Conservation (phyloP, 1,140 invertebrate species). For the Bombus terrestris region DNA sequence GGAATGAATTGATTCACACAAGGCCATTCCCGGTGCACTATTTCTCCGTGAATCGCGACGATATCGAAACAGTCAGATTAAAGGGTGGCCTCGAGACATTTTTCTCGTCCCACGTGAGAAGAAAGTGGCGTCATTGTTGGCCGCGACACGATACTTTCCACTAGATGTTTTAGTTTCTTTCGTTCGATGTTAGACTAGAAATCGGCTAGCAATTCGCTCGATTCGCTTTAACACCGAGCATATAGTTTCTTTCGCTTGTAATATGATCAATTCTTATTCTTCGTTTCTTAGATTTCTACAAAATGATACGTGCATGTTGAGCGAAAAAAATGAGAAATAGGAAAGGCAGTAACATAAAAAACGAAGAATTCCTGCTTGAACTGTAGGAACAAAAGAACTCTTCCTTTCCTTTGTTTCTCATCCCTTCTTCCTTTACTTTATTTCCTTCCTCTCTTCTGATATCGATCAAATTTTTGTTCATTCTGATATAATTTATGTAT, state of each 20-base stretch:
- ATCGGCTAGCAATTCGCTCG: not conserved
- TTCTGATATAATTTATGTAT: too few species aligned
- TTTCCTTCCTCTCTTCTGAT: too few species aligned
- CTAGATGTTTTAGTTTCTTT: not conserved
- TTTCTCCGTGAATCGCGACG: constrained; percentile 32
- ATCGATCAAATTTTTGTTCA: too few species aligned
- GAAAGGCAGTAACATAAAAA: not conserved
- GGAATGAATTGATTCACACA: constrained; percentile 30
- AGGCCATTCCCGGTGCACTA: not conserved
- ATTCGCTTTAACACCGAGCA: too few species aligned
- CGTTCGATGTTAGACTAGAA: not conserved
- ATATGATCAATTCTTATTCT: not conserved
- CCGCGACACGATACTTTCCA: not conserved
- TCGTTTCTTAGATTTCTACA: not conserved
- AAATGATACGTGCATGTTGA: not conserved
- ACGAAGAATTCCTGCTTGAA: not conserved
- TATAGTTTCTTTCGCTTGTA: not conserved
- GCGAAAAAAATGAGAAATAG: not conserved
- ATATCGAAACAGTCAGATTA: constrained; percentile 48
- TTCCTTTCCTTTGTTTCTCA: not conserved
- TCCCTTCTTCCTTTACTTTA: too few species aligned
- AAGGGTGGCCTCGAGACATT: constrained; percentile 26
- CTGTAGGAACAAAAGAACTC: not conserved
- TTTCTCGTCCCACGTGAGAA: constrained; percentile 47
- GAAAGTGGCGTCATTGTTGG: constrained; percentile 13